A percentile compares a stretch with the other conserved stretches of the same genome.
Conservation (phyloP, 2,797 vertebrate species). For the Helostoma temminkii region DNA sequence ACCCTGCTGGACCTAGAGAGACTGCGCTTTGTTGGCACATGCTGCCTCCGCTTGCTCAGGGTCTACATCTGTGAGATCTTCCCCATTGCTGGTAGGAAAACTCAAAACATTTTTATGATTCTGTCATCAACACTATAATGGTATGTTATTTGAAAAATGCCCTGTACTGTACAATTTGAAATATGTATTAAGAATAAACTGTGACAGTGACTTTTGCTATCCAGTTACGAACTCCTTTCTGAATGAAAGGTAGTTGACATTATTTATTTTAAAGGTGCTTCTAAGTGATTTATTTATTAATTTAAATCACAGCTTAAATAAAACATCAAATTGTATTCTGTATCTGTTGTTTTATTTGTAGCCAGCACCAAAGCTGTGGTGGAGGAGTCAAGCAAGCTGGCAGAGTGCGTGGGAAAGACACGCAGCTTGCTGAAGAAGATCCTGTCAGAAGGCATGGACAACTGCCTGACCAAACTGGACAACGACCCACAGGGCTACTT, state of each 20-base stretch:
- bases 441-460: constrained; percentile 97
- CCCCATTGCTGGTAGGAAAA: constrained; percentile 92
- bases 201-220: background rate
- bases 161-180: background rate
- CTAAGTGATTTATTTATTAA: background rate
- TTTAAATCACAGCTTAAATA: background rate
- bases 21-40: constrained; percentile 96
- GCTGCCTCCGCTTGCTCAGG: constrained; percentile 94
- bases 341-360: constrained; percentile 67
- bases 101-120: background rate
- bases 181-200: background rate
- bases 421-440: constrained; percentile 97
- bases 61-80: constrained; percentile 99
- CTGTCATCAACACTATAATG: background rate
- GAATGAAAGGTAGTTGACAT: no score
- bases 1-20: constrained; percentile 97
- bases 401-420: constrained; percentile 98
- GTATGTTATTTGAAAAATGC: background rate
- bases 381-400: constrained; percentile 98
- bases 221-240: no score
- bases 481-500: constrained; percentile 98
- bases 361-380: constrained; percentile 95
- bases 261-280: no score
- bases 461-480: constrained; percentile 96
- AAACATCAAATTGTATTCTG: background rate